Conservation (phyloP, 2,113 vertebrate species). For the Oreochromis spilurus region DNA sequence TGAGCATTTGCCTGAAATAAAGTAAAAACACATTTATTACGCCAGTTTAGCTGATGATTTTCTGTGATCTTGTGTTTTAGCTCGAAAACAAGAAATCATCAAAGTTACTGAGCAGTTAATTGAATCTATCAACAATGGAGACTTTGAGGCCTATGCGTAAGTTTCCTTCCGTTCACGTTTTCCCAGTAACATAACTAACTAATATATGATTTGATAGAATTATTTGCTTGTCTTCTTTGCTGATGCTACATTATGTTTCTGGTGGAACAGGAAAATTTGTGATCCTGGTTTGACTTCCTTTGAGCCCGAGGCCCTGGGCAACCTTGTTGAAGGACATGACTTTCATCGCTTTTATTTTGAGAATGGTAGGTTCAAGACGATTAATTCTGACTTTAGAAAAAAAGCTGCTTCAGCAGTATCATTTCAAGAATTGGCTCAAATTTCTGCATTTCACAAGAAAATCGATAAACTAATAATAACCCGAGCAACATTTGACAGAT, state of each 20-base stretch:
- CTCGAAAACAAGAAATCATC: constrained; percentile 77
- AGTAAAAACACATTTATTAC: not conserved
- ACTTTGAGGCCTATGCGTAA: constrained; percentile 76
- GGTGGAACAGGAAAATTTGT: constrained; percentile 87
- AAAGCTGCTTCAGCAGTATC: not conserved
- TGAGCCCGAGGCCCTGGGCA: constrained; percentile 95
- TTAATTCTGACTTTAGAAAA: not conserved
- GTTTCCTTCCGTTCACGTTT: not conserved
- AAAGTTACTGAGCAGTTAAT: constrained; percentile 78
- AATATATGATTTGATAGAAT: not conserved
- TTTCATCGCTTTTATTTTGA: constrained; percentile 98
- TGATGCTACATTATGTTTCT: not conserved
- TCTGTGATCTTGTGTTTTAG: constrained; percentile 61
- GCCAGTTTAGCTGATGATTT: not conserved
- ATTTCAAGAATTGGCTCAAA: not conserved
- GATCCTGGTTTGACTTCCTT: constrained; percentile 95
- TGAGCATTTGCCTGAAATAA: constrained; percentile 32
- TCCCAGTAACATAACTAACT: not conserved
- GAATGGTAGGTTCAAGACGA: constrained; percentile 76
- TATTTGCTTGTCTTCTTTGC: not conserved
- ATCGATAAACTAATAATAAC: not conserved
- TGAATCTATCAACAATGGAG: constrained; percentile 78
- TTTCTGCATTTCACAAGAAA: not conserved
- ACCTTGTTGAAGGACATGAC: constrained; percentile 96
- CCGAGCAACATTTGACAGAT: not conserved